These are phyloP conservation scores for Nesogale talazaci DNA, from an alignment of 2,113 vertebrate species.

Conservation along the genomic window DNA sequence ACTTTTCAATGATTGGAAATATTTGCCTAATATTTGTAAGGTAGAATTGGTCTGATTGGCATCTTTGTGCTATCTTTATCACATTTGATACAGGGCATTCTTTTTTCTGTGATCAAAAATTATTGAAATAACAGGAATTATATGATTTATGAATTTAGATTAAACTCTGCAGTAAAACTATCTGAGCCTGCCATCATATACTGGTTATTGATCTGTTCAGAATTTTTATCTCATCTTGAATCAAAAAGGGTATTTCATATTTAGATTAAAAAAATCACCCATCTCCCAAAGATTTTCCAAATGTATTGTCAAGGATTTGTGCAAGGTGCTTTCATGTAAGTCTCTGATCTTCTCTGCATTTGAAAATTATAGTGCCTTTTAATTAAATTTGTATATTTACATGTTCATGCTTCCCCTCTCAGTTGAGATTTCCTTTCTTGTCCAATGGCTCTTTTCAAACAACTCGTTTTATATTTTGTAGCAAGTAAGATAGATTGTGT, in stretches of 20 bases:
- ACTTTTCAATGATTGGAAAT: constrained; percentile 60
- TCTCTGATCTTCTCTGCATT: constrained; percentile 11
- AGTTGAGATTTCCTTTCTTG: background rate
- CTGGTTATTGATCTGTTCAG: constrained; percentile 37
- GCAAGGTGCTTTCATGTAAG: constrained; percentile 10
- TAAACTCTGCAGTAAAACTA: constrained; percentile 50
- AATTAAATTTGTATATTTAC: background rate
- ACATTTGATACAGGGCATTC: constrained; percentile 37
- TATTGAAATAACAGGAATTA: constrained; percentile 65
- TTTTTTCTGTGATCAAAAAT: constrained; percentile 53
- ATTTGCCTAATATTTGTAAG: constrained; percentile 61
- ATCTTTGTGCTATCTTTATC: constrained; percentile 48
- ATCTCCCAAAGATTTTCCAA: constrained; percentile 39
- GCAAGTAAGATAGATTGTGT: background rate
- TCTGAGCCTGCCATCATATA: constrained; percentile 26
- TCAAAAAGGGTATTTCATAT: constrained; percentile 51
- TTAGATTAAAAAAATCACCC: constrained; percentile 29
- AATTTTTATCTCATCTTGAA: constrained; percentile 57
- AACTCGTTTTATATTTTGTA: constrained; percentile 8
- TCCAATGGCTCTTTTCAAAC: background rate
- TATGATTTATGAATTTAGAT: constrained; percentile 63
- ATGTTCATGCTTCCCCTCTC: background rate
- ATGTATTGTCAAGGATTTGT: constrained; percentile 16
- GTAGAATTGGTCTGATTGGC: constrained; percentile 63
- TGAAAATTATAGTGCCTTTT: background rate